Percentiles rank a stretch among this genome's conserved stretches.
phyloP scores from a whole-genome alignment of 1,140 invertebrate genomes.

The Bathynomus jamesi region DNA sequence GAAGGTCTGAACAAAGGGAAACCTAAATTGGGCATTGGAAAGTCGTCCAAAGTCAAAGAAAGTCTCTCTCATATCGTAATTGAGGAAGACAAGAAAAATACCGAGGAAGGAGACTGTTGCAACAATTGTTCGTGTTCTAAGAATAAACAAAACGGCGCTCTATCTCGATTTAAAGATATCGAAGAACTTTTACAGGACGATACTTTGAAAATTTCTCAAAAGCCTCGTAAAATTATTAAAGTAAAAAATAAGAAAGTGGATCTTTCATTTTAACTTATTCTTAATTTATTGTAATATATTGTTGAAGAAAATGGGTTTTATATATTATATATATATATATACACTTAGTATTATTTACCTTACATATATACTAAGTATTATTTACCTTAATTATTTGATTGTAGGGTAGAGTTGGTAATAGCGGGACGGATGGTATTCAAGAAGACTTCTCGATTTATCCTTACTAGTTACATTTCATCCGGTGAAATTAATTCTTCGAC shows the following conservation, averaged over 20 bases:
- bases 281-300: too few relatives aligned
- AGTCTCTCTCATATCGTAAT: too few relatives aligned
- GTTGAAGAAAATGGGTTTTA: too few relatives aligned
- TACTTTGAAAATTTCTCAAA: not conserved
- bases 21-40: slow-evolving; percentile 76
- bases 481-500: too few relatives aligned
- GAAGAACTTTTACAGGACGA: not conserved
- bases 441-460: too few relatives aligned
- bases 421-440: too few relatives aligned
- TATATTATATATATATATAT: too few relatives aligned
- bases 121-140: not conserved
- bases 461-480: too few relatives aligned
- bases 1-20: slow-evolving; percentile 90
- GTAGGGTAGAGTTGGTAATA: too few relatives aligned
- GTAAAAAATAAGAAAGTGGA: not conserved
- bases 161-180: not conserved
- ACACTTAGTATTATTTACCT: too few relatives aligned
- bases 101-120: not conserved
- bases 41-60: slow-evolving; percentile 66
- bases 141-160: not conserved
- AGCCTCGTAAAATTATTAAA: not conserved
- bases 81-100: not conserved
- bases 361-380: too few relatives aligned
- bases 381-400: too few relatives aligned
- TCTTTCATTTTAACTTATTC: not conserved